Evolutionary conservation across 2,888 invertebrate species (phyloP).

Genomic region (Adineta ricciae): DNA sequence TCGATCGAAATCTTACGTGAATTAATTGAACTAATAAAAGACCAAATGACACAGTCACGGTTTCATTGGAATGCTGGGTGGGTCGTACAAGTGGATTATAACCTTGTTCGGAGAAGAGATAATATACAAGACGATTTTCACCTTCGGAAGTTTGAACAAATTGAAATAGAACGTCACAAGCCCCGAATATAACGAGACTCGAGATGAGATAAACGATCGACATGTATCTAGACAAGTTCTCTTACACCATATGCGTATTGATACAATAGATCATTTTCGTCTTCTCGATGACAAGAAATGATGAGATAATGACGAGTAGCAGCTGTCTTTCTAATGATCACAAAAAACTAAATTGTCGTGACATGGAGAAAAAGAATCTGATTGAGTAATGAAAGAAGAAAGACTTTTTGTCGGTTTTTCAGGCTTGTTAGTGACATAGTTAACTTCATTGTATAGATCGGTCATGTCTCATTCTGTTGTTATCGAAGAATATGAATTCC

Average conservation of each 20-base stretch:
- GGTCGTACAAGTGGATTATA: constrained; percentile 17
- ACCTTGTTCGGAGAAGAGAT: constrained; percentile 3
- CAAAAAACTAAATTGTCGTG: background rate
- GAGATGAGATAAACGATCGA: background rate
- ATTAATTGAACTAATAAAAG: constrained; percentile 11
- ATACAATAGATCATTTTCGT: background rate
- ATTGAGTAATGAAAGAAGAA: background rate
- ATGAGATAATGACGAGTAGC: background rate
- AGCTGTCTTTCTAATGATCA: background rate
- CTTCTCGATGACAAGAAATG: background rate
- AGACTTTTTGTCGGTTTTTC: background rate
- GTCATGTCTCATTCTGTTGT: too few species aligned
- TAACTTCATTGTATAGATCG: background rate
- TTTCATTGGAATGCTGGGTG: background rate
- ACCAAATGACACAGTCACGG: background rate
- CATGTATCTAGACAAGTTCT: background rate
- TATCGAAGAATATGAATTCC: too few species aligned
- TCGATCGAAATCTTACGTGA: background rate
- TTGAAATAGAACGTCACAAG: background rate
- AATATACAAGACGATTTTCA: constrained; percentile 13
- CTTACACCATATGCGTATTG: background rate
- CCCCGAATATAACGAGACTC: background rate
- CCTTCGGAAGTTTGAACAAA: background rate
- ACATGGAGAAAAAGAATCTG: background rate
- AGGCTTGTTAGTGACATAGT: background rate